Conservation (phyloP, 2,888 invertebrate genomes). For the Andricus curvator region DNA sequence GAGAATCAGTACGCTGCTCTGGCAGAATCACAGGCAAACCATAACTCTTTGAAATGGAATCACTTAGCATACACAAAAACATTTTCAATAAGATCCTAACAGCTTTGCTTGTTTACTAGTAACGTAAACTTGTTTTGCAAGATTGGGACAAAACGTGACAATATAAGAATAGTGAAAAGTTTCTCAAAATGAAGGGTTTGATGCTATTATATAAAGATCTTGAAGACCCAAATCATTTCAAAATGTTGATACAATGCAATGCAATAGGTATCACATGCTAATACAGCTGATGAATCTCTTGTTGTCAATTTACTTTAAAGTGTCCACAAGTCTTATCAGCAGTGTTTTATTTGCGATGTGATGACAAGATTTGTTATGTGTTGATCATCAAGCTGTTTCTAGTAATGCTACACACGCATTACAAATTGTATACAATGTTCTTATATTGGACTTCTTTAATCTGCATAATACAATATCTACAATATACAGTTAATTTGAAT, state of each 20-base stretch:
- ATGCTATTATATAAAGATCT: not conserved
- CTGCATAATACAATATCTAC: not conserved
- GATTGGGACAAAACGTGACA: not conserved
- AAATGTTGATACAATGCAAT: no score
- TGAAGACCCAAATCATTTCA: not conserved
- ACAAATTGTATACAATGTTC: not conserved
- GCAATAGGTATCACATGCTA: no score
- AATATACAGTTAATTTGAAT: no score
- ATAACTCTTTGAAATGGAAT: slow-evolving; percentile 26
- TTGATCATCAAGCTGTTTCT: not conserved
- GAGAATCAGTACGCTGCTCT: slow-evolving; percentile 34
- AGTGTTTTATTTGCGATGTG: not conserved
- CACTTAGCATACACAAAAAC: slow-evolving; percentile 15
- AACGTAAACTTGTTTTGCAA: not conserved
- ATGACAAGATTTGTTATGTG: not conserved
- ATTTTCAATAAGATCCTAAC: slow-evolving; percentile 18
- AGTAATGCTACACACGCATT: not conserved
- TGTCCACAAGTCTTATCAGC: not conserved
- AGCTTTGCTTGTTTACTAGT: not conserved
- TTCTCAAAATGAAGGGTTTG: not conserved
- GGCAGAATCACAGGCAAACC: slow-evolving; percentile 26
- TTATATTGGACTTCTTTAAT: not conserved
- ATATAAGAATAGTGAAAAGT: not conserved
- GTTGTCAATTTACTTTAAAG: not conserved
- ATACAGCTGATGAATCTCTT: not conserved